A percentile compares a stretch with the other conserved stretches of the same genome.
These are phyloP conservation scores for Todus mexicanus DNA, from an alignment of 2,797 vertebrate species.

Conservation along the genomic window DNA sequence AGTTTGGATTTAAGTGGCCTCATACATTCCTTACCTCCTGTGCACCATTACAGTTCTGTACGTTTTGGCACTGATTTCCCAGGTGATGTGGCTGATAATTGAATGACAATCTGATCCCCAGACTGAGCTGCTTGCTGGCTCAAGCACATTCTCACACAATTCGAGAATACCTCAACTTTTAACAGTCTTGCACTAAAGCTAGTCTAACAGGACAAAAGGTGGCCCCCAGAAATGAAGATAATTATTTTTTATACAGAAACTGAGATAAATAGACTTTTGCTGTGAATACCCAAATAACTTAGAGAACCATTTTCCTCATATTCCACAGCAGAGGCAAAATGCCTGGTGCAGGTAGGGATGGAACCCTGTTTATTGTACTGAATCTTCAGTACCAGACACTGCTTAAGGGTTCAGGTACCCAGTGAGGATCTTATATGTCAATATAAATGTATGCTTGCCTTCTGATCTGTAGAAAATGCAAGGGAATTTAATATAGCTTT, in stretches of 20 bases:
- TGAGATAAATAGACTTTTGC: background rate
- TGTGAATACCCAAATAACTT: background rate
- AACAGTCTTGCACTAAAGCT: background rate
- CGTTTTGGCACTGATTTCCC: too few species aligned
- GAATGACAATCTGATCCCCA: too few species aligned
- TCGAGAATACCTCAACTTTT: background rate
- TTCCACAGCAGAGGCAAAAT: background rate
- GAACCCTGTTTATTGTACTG: background rate
- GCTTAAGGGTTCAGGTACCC: background rate
- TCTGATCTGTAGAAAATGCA: background rate
- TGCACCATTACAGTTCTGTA: too few species aligned
- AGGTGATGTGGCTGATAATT: too few species aligned
- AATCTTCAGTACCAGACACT: background rate
- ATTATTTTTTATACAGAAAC: background rate
- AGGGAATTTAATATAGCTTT: background rate
- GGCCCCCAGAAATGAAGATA: background rate
- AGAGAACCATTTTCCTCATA: background rate
- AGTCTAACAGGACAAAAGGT: background rate
- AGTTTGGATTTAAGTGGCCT: too few species aligned
- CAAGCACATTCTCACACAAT: background rate
- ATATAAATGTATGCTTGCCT: rapidly evolving
- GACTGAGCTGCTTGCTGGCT: background rate
- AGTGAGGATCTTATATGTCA: background rate
- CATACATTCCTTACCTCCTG: too few species aligned
- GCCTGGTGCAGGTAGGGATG: background rate